Evolutionary conservation across 1,140 invertebrate species (phyloP).

Genomic region (Nasonia longicornis): DNA sequence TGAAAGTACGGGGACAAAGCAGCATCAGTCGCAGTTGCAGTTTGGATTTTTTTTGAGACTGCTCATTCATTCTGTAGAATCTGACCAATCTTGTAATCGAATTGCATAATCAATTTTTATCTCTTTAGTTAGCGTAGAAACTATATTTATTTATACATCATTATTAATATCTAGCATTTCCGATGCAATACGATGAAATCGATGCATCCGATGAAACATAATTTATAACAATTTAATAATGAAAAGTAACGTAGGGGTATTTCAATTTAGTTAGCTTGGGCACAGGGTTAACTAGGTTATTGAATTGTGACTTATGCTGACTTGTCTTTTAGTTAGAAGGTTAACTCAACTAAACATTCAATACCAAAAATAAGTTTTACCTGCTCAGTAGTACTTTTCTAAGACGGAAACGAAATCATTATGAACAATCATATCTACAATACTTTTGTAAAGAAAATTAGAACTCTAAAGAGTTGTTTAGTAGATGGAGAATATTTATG

Average conservation of each 20-base stretch:
- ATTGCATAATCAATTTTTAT: slow-evolving; percentile 1
- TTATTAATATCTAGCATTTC: neutral
- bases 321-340: slow-evolving; percentile 8
- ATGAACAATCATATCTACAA: neutral
- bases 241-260: neutral
- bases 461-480: neutral
- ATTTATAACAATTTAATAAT: neutral
- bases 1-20: neutral
- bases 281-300: slow-evolving; percentile 20
- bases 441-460: neutral
- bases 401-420: neutral
- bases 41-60: neutral
- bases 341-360: neutral
- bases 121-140: neutral
- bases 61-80: too few species aligned
- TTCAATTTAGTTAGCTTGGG: neutral
- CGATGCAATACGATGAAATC: too few species aligned
- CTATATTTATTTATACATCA: neutral
- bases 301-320: neutral
- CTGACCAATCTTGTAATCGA: neutral
- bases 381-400: slow-evolving; percentile 14
- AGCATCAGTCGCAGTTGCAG: neutral
- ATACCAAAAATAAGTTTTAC: slow-evolving; percentile 8
- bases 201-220: neutral
- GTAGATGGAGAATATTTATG: neutral